Conservation (phyloP, 1,140 invertebrate species). For the Hypsibius dujardini region DNA sequence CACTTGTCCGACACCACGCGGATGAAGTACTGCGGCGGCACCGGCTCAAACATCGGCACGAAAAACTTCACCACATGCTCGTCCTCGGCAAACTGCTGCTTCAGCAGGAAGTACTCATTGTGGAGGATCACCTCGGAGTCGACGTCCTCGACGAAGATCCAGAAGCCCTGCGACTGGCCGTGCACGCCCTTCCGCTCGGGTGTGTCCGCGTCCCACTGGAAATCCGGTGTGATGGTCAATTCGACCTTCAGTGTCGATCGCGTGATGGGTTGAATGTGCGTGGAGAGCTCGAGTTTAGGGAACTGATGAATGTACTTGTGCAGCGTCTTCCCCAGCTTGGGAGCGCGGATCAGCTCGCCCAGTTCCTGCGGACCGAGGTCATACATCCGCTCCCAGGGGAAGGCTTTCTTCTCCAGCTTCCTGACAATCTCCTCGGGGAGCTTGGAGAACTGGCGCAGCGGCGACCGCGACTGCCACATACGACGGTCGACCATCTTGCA, state of each 20-base stretch:
- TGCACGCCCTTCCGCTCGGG: slow-evolving; percentile 42
- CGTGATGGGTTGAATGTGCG: slow-evolving; percentile 94
- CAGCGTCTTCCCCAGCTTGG: slow-evolving; percentile 88
- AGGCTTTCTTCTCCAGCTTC: slow-evolving; percentile 95
- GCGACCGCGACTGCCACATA: slow-evolving; percentile 99
- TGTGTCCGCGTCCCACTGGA: slow-evolving; percentile 90
- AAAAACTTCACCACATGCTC: slow-evolving; percentile 95
- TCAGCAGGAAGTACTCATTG: slow-evolving; percentile 91
- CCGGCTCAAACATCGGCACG: slow-evolving; percentile 90
- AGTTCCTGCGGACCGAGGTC: slow-evolving; percentile 93
- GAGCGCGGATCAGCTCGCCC: slow-evolving; percentile 81
- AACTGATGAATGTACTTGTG: slow-evolving; percentile 96
- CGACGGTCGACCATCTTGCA: slow-evolving; percentile 97
- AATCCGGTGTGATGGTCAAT: slow-evolving; percentile 94
- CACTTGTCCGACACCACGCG: slow-evolving; percentile 45
- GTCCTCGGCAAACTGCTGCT: slow-evolving; percentile 78
- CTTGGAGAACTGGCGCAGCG: slow-evolving; percentile 87
- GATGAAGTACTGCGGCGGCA: slow-evolving; percentile 95
- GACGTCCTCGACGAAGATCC: slow-evolving; percentile 96
- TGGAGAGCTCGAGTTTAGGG: slow-evolving; percentile 78
- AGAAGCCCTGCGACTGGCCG: slow-evolving; percentile 87
- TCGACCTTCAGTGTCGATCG: slow-evolving; percentile 81
- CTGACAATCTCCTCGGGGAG: slow-evolving; percentile 94
- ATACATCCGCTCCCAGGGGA: slow-evolving; percentile 79
- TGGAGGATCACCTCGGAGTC: slow-evolving; percentile 83